Percentiles rank a stretch among this genome's conserved stretches.
phyloP scores from a whole-genome alignment of 2,888 invertebrate species.

The Napeogenes inachia region DNA sequence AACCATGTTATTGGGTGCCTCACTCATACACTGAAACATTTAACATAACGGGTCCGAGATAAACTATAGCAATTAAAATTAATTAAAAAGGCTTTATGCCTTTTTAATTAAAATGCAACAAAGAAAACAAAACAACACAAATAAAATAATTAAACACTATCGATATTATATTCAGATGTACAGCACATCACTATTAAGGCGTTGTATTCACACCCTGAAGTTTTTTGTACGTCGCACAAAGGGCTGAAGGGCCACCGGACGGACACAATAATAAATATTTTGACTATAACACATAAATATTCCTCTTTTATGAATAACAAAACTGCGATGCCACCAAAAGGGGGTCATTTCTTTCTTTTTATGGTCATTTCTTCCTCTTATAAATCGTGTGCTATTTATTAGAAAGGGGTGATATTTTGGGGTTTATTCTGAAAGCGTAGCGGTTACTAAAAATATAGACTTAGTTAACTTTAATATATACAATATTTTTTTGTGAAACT shows the following conservation, averaged over 20 bases:
- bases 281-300: constrained; percentile 77
- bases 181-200: constrained; percentile 41
- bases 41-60: no score
- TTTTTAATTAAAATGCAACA: no score
- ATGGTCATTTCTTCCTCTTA: constrained; percentile 64
- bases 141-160: constrained; percentile 15
- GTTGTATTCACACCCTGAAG: constrained; percentile 65
- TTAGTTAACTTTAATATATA: background rate
- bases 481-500: no score
- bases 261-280: constrained; percentile 77
- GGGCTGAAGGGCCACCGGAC: constrained; percentile 64
- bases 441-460: background rate
- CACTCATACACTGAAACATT: no score
- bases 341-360: constrained; percentile 65
- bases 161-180: constrained; percentile 23
- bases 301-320: constrained; percentile 75
- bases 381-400: constrained; percentile 70
- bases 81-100: no score
- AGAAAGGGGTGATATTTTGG: constrained; percentile 38
- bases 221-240: constrained; percentile 70
- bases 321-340: constrained; percentile 61
- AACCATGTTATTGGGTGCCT: no score
- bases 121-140: no score
- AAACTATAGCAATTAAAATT: no score
- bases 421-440: background rate